These are phyloP conservation scores for Drosophila subsilvestris DNA, from an alignment of 2,888 invertebrate genomes.

Conservation along the genomic window DNA sequence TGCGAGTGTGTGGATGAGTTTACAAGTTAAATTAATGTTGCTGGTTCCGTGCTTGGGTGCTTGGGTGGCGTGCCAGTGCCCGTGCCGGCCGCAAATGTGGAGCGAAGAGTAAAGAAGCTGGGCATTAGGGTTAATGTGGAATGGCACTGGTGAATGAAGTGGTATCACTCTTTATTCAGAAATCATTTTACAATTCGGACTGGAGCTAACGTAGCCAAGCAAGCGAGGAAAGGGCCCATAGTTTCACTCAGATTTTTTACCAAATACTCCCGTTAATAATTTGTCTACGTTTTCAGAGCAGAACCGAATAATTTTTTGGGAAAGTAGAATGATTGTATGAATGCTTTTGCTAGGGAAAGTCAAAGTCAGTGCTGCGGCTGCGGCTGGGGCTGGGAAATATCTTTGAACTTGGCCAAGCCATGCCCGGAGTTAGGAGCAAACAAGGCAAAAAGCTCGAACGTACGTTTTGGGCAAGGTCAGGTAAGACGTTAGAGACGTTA, in stretches of 20 bases:
- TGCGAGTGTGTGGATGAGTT: slow-evolving; percentile 25
- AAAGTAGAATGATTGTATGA: slow-evolving; percentile 18
- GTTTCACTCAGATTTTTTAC: slow-evolving; percentile 55
- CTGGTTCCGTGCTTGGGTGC: slow-evolving; percentile 38
- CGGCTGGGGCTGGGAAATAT: background rate
- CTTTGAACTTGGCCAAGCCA: slow-evolving; percentile 26
- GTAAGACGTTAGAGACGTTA: slow-evolving; percentile 10
- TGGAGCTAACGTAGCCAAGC: slow-evolving; percentile 30
- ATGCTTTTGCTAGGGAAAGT: slow-evolving; percentile 29
- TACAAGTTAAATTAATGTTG: slow-evolving; percentile 55
- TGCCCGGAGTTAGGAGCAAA: background rate
- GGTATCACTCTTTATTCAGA: slow-evolving; percentile 14
- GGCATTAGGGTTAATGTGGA: slow-evolving; percentile 48
- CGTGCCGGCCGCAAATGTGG: slow-evolving; percentile 34
- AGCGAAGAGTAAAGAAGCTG: slow-evolving; percentile 1
- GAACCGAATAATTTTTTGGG: slow-evolving; percentile 48
- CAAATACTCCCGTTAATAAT: slow-evolving; percentile 69
- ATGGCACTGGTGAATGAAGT: slow-evolving; percentile 3
- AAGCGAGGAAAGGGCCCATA: slow-evolving; percentile 59
- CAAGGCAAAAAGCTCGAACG: background rate
- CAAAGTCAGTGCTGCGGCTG: background rate
- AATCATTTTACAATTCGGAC: slow-evolving; percentile 36
- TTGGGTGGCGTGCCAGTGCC: slow-evolving; percentile 38
- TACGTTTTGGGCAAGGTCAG: slow-evolving; percentile 45
- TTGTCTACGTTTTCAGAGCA: slow-evolving; percentile 72